Percentiles rank a stretch among this genome's conserved stretches.
phyloP scores from a whole-genome alignment of 2,113 vertebrate species.

The Chaetops frenatus region DNA sequence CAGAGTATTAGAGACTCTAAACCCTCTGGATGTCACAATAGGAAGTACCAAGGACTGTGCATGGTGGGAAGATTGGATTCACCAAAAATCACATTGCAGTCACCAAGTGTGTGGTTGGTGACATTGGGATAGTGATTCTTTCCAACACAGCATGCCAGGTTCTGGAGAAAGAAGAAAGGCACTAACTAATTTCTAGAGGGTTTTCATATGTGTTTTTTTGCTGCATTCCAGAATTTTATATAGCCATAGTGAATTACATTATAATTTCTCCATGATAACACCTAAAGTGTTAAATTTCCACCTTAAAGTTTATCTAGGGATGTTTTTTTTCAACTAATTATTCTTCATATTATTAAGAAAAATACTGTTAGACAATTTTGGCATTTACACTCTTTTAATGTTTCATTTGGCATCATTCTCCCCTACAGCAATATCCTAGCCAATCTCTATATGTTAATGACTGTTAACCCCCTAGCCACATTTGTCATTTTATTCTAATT shows the following conservation, averaged over 20 bases:
- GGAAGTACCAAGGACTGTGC: neutral
- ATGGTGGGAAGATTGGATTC: neutral
- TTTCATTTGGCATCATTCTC: neutral
- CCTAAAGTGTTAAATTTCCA: neutral
- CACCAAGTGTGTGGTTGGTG: neutral
- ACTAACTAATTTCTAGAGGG: neutral
- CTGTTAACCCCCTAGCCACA: neutral
- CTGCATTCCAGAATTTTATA: neutral
- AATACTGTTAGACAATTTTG: neutral
- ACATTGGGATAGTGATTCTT: neutral
- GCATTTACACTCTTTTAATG: neutral
- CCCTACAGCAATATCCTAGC: neutral
- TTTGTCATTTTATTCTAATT: slow-evolving; percentile 30
- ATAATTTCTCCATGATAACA: neutral
- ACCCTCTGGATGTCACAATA: neutral
- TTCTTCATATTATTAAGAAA: neutral
- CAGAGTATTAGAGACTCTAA: neutral
- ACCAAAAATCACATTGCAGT: neutral
- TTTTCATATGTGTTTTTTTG: neutral
- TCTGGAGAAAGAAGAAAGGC: neutral
- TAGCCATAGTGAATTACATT: neutral
- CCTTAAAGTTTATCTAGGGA: neutral
- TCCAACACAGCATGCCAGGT: neutral
- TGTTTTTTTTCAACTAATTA: neutral
- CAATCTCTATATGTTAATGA: neutral